phyloP scores from a whole-genome alignment of 2,113 vertebrate species.

The Fulica atra region DNA sequence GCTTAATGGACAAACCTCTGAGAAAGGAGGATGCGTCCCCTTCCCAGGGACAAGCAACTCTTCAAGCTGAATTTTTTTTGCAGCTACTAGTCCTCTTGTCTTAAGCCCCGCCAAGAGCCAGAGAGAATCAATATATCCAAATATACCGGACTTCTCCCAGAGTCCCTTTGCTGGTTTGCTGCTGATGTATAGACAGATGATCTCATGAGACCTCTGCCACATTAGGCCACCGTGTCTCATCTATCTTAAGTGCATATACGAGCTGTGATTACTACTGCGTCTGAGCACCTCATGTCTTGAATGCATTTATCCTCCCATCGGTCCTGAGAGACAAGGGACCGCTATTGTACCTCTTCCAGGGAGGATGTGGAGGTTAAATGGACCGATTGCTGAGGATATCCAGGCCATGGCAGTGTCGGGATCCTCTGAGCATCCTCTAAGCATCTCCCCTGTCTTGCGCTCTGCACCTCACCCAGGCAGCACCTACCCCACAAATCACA shows the following conservation, averaged over 20 bases:
- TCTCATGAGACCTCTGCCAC: constrained; percentile 62
- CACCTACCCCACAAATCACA: neutral
- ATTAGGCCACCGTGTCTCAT: constrained; percentile 32
- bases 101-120: neutral
- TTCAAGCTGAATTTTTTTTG: neutral
- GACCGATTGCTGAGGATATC: neutral
- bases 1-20: neutral
- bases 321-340: neutral
- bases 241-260: constrained; percentile 23
- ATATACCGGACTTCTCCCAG: constrained; percentile 18
- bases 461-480: neutral
- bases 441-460: neutral
- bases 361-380: neutral
- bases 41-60: neutral
- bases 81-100: neutral
- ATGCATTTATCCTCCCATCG: neutral
- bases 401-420: fast-evolving
- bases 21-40: neutral
- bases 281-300: neutral
- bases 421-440: fast-evolving
- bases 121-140: constrained; percentile 43
- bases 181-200: constrained; percentile 61
- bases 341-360: neutral
- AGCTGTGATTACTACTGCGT: constrained; percentile 17
- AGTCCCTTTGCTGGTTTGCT: constrained; percentile 46